Evolutionary conservation across 2,888 invertebrate species (phyloP).

Genomic region (Parelbella ahira): DNA sequence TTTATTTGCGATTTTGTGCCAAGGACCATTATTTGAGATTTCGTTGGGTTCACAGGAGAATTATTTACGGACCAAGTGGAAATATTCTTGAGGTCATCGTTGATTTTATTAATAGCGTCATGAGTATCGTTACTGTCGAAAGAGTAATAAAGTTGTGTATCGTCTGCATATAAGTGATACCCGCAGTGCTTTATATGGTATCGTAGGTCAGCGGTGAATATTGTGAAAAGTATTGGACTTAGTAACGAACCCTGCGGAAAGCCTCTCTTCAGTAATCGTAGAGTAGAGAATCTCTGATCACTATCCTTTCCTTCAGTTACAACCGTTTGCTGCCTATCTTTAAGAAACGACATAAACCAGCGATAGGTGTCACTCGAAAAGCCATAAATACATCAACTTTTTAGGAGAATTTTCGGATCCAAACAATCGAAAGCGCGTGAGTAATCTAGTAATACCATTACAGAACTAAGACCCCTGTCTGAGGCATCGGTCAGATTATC

Average conservation of each 20-base stretch:
- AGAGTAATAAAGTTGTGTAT: conserved; percentile 3
- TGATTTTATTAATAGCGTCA: conserved; percentile 1
- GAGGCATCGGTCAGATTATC: conserved; percentile 6
- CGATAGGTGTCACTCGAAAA: neutral
- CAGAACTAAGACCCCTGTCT: conserved; percentile 8
- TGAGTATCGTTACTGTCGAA: neutral
- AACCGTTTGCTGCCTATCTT: conserved; percentile 1
- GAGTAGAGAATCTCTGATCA: neutral
- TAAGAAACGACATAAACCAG: conserved; percentile 2
- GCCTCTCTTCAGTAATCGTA: neutral
- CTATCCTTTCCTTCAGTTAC: neutral
- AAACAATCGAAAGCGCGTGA: conserved; percentile 13
- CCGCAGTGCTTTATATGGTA: neutral
- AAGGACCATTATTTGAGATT: conserved; percentile 1
- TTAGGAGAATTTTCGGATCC: conserved; percentile 1
- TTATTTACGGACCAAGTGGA: conserved; percentile 2
- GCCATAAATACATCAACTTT: conserved; percentile 1
- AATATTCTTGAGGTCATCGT: conserved; percentile 1
- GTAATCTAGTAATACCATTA: conserved; percentile 11
- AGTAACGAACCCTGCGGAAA: conserved; percentile 5
- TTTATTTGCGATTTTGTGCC: conserved; percentile 5
- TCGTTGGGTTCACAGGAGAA: neutral
- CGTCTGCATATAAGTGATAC: conserved; percentile 5
- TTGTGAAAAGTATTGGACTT: conserved; percentile 3
- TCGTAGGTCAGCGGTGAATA: conserved; percentile 3